Evolutionary conservation across 2,888 invertebrate genomes (phyloP), one percentile per base, ranked within the genome.

Genomic region (Drosophila kuntzei): DNA sequence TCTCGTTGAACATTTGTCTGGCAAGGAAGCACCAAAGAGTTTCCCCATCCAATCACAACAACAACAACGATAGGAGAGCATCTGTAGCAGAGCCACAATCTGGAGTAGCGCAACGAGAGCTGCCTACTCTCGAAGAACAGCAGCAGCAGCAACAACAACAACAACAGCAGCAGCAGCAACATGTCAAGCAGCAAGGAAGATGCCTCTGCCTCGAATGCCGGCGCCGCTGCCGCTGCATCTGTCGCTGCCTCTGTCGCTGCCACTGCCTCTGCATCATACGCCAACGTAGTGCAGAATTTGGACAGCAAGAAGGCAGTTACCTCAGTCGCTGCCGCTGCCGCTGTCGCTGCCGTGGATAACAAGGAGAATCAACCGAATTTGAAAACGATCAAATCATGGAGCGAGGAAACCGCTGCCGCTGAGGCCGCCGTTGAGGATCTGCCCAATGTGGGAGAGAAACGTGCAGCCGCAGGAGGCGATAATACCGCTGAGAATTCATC

Each of bases 281-380:
- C 95, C 82, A 95, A 93, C 91, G 94, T 95, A 79, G 95, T 95
- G 90, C 93, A 95, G 90, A 90, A 89, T 64, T 37, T 90, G 57
- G 90, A 90, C 18, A 76, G 46, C 44, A 90, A 89, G 67, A 90
- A 89, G 71, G 44, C 70, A 66, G 65, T 34, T 2, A 54, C 41
- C 16, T 50, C 64, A 16, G 55, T 41, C 12, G 25, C 60, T 4
- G 58, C 57, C 25, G 32, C 47, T 7, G 49, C 11, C 47, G 16
- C 50, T n/a, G 50, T 11, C 36, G 66, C 57, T 22, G 46, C 49
- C 25, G 74, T 75, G 16, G 87, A 85, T 50, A 86, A 85, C 61
- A 92, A 91, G 76, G 92, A 91, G 60, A 91, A 91, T 63, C 90
- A 90, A 67, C 87, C 90, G 22, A 81, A 85, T 76, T 68, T 91